Base-by-base conservation (phyloP, 2,888 invertebrate species). In the Arge pagana region DNA sequence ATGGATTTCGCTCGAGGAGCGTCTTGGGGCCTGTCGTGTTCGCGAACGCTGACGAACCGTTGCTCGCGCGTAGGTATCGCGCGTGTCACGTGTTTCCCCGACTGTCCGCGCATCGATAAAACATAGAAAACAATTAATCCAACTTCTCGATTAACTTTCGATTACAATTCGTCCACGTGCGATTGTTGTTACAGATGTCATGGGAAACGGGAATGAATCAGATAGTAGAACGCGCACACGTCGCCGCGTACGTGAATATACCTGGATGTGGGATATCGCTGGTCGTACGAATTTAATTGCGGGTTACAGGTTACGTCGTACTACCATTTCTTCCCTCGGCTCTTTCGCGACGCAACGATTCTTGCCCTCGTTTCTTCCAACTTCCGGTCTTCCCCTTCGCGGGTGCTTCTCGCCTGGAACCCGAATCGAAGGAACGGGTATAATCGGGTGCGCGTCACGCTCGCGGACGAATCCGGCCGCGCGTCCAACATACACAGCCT, bases 401-500 rank as follows among this genome's bases (percentile, higher is more conserved):
- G 10, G 18, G 15, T 33, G 11, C 45, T 35, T 45, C 45, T 31
- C 21, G n/a, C n/a, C n/a, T 33, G 23, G 23, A 45, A 45, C 35
- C 45, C 45, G 33, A 45, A 45, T 45, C 45, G 45, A 45, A 45
- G 31, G 45, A 45, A 45, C n/a, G n/a, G n/a, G n/a, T 33, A 23
- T 33, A 33, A 45, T 33, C 33, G 33, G 31, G 41, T 41, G 41
- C 19, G 19, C 15, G 23, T 37, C 41, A 48, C 26, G 41, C 50
- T 54, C 56, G 60, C 50, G 60, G 59, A 62, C 57, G 59, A 61
- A 62, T 56, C 41, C 30, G 45, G 48, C 28, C 54, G 42, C 37
- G 30, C 40, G n/a, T 43, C 15, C 3, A 11, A 15, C 2, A 21
- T 2, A 19, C n/a, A n/a, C 16, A 18, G 33, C 28, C 11, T 26